Base-by-base conservation (phyloP, 2,113 vertebrate genomes). In the Nesoenas mayeri region DNA sequence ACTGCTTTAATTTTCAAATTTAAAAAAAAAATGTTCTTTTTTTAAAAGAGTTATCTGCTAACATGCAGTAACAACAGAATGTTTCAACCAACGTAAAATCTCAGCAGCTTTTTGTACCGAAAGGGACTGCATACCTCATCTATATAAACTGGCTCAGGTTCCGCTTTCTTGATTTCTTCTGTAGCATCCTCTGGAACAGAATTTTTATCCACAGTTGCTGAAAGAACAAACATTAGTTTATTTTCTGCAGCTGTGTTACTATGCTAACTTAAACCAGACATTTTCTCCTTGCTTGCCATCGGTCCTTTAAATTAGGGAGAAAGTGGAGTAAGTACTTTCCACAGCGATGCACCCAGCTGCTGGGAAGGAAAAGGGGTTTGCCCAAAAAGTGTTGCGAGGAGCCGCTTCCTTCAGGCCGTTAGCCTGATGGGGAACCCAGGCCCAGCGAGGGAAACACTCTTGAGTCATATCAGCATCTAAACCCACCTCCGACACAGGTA, bases 101-200 rank as follows among this genome's bases (percentile, higher is more conserved):
- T 48, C 56, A 29, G 47, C 31, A 34, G 21, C 28, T 67, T 21
- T 50, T 74, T 3, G 17, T 11, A n/a, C 10, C 11, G 9, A 7
- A 95, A 78, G 62, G 9, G 40, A 31, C 50, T 50, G 72, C 95
- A 15, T 98, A 99, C 99, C 99, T 99, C 99, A 84, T 99, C 99
- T 96, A 99, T 99, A 92, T 97, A 98, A 90, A 99, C 98, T 42
- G 99, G 98, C 91, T 99, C 98, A 21, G 99, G 99, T 79, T 99
- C 99, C 6, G 96, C 97, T 95, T 98, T 98, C 96, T 97, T 94
- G 57, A 94, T 80, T 95, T 99, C 98, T 78, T 98, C 97, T 34
- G 90, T 83, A 11, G 96, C 38, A 20, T 99, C 99, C 89, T 99
- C 99, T 54, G 96, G 93, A 77, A 54, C 94, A 82, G 95, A 60